Evolutionary conservation across 2,888 invertebrate genomes (phyloP), one percentile per base, ranked within the genome.

Genomic region (Scaptomyza parva): DNA sequence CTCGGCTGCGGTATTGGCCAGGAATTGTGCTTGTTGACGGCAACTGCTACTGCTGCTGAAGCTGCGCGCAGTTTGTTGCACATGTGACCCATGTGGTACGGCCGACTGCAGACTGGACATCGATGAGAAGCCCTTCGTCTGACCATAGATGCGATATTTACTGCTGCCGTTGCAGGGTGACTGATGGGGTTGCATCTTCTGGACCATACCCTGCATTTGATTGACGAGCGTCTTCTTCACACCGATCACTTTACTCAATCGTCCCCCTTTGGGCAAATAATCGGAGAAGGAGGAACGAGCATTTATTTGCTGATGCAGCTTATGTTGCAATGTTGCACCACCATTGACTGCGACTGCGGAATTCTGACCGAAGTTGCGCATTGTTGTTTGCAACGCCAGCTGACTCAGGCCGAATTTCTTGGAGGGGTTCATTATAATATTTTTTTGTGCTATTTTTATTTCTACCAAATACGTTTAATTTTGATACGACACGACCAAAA

Each of bases 141-240:
- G 44, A 2, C 86, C 79, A 2, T 67, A 76, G 26, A 76, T 61
- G n/a, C 41, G 51, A 26, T 78, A 78, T 2, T 12, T 43, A 6
- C 55, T 43, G 7, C 55, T 22, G 6, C 30, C n/a, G 24, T 1
- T 14, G 2, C n/a, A 50, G 0, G 17, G 30, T 1, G 22, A 1
- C 12, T 24, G 47, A 0, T 17, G 26, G 2, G 50, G 18, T 0
- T 14, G 41, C 3, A 39, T 11, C 9, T 18, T 51, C 8, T 68
- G 74, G 5, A 8, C 22, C 62, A 81, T 57, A 14, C 85, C 81
- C 41, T 68, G 78, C 78, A 74, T 60, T 35, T 78, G 82, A 14
- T 81, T 81, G 0, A 81, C 61, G 33, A 79, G 17, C 0, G 82
- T 62, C 52, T 70, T 74, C 59, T 78, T 78, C 1, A 68, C 61